Base-by-base conservation (phyloP, 2,797 vertebrate genomes). In the Ibycter americanus region DNA sequence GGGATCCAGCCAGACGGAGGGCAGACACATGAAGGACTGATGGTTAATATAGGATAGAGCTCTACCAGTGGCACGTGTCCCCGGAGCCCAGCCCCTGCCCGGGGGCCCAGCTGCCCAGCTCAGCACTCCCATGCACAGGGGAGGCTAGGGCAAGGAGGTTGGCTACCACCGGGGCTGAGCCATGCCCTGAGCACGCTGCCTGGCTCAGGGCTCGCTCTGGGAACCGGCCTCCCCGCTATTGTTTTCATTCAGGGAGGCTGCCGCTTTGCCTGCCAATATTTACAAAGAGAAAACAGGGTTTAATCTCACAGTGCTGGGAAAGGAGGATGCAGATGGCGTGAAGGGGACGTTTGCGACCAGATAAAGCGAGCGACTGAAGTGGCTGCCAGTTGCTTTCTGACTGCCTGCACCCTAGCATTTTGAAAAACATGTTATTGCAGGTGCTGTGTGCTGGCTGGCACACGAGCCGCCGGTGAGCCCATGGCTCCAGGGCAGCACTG, bases 321-420 rank as follows among this genome's bases (percentile, higher is more conserved):
- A 89, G 90, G 87, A 96, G 96, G 94, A 96, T 96, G 94, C 96
- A 96, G 94, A 93, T 96, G 94, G 95, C 0, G 55, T 62, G 89
- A 95, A 94, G 82, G 93, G 93, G 88, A 38, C 4, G 31, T 90
- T 65, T 94, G 91, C 31, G 29, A 95, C 67, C 93, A 92, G 96
- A 96, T 95, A 89, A 93, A 89, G 91, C 4, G 19, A 90, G 29
- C 0, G 15, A 77, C 73, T 89, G 85, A 38, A 87, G 91, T 51
- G 74, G 79, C 88, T 96, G 94, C 94, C 96, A 87, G 95, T 15
- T 19, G 91, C 77, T 87, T n/a, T 82, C 36, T 65, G 81, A 36
- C 79, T 68, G 85, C 67, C 62, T 71, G 56, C 51, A 14, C 36
- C 59, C n/a, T 20, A 7, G 61, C 2, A 3, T 9, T 70, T 20